Conservation (phyloP, 2,888 invertebrate species). For the Phaonia tiefii region DNA sequence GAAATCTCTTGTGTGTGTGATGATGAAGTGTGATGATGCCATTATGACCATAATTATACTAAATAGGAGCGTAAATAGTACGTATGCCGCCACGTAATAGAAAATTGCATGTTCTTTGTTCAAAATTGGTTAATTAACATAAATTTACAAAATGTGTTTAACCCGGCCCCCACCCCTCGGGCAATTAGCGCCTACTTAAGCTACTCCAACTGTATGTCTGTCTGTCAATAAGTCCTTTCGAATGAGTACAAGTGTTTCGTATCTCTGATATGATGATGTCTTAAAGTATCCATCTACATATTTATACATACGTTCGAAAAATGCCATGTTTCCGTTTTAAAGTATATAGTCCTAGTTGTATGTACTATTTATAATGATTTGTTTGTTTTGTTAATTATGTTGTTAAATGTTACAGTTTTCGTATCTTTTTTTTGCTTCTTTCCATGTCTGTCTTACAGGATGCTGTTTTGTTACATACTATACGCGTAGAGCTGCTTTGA, state of each 20-base stretch:
- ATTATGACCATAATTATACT: slow-evolving; percentile 10
- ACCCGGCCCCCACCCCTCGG: background rate
- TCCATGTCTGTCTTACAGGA: slow-evolving; percentile 87
- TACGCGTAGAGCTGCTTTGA: slow-evolving; percentile 97
- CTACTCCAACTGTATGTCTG: too few relatives aligned
- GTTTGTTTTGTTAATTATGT: background rate
- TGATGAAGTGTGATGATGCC: background rate
- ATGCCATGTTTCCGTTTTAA: background rate
- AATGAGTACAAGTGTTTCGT: too few relatives aligned
- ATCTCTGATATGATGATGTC: background rate
- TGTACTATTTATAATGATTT: background rate
- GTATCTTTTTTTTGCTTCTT: slow-evolving; percentile 41
- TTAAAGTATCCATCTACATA: background rate
- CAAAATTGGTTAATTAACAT: slow-evolving; percentile 59
- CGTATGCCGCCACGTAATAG: background rate
- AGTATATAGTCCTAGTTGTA: background rate
- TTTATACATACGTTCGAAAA: background rate
- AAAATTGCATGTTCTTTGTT: slow-evolving; percentile 58
- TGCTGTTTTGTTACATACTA: slow-evolving; percentile 99
- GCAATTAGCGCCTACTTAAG: too few relatives aligned
- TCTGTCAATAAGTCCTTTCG: too few relatives aligned
- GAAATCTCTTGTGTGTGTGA: too few relatives aligned
- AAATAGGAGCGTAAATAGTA: background rate
- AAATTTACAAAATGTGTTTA: slow-evolving; percentile 34
- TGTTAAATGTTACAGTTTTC: slow-evolving; percentile 19